phyloP scores from a whole-genome alignment of 2,888 invertebrate genomes.

The Prosapia bicincta region DNA sequence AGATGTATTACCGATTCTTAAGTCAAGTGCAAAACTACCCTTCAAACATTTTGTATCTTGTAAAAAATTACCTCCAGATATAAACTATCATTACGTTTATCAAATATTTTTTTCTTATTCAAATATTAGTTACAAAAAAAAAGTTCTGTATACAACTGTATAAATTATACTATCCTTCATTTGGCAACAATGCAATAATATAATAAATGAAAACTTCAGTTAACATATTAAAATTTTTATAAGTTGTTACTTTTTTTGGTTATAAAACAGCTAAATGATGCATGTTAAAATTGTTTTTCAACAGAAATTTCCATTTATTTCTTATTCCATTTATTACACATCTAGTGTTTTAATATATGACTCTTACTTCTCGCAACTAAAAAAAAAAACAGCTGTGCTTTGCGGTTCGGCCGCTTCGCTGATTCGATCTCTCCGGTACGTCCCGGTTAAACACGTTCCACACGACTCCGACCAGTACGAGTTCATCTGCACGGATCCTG shows the following conservation, averaged over 20 bases:
- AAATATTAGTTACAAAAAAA: too few species aligned
- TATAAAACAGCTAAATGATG: too few species aligned
- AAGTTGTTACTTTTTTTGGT: too few species aligned
- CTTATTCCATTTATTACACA: not conserved
- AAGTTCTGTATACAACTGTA: too few species aligned
- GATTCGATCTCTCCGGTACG: not conserved
- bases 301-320: constrained; percentile 7
- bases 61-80: too few species aligned
- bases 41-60: too few species aligned
- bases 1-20: too few species aligned
- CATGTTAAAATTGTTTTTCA: too few species aligned
- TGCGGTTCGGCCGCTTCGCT: not conserved
- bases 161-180: too few species aligned
- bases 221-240: not conserved
- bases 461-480: not conserved
- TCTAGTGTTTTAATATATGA: not conserved
- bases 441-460: not conserved
- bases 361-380: not conserved
- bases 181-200: not conserved
- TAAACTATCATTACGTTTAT: too few species aligned
- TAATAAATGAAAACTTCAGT: constrained; percentile 1
- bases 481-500: not conserved
- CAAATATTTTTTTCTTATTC: too few species aligned
- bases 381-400: not conserved
- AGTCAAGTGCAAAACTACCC: too few species aligned